Evolutionary conservation across 1,140 invertebrate genomes (phyloP).

Genomic region (Panulirus ornatus): DNA sequence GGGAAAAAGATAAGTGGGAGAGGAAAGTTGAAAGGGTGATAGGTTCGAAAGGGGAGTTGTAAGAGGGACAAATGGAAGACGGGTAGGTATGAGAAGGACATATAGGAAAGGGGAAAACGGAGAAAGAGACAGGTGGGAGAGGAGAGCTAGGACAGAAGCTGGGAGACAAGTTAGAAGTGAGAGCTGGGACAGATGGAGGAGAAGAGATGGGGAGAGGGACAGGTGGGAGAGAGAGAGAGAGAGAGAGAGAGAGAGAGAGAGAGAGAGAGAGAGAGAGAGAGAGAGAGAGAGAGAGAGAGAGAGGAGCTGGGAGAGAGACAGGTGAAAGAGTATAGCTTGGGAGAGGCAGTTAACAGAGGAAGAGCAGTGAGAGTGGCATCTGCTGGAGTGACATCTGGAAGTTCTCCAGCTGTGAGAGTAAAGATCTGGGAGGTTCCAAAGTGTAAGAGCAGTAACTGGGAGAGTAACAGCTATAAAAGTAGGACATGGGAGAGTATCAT

Average conservation of each 20-base stretch:
- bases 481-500: too few species aligned
- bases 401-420: too few species aligned
- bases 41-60: background rate
- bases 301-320: conserved; percentile 16
- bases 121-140: too few species aligned
- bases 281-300: conserved; percentile 34
- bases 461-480: too few species aligned
- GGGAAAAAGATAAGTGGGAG: conserved; percentile 10
- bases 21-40: conserved; percentile 8
- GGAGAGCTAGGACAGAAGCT: background rate
- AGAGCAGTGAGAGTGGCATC: too few species aligned
- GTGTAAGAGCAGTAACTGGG: too few species aligned
- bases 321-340: too few species aligned
- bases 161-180: background rate
- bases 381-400: too few species aligned
- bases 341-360: too few species aligned
- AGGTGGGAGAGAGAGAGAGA: background rate
- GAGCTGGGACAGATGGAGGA: conserved; percentile 7
- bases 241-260: background rate
- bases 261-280: conserved; percentile 22
- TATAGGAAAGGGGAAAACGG: background rate
- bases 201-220: too few species aligned
- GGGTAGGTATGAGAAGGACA: background rate
- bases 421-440: too few species aligned
- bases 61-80: background rate